A percentile compares a stretch with the other conserved stretches of the same genome.
These are phyloP conservation scores for Bergia sp. DNA, from an alignment of 92 coral and sea anemone species.

Conservation along the genomic window DNA sequence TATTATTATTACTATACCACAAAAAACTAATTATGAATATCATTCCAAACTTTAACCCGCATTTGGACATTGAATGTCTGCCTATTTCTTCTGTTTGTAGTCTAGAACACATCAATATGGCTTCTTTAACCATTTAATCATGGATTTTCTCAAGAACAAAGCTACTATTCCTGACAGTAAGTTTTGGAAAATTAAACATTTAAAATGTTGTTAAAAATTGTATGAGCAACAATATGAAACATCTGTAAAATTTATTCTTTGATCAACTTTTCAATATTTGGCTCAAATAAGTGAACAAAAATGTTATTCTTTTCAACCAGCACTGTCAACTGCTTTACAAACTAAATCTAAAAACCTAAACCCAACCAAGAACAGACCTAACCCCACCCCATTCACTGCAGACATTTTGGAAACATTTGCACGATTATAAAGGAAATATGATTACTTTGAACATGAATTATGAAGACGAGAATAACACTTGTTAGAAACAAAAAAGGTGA, in stretches of 20 bases:
- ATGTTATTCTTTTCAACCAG: background rate
- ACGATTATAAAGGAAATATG: background rate
- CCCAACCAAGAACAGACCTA: background rate
- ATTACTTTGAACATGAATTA: background rate
- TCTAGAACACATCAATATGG: background rate
- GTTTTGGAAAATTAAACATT: background rate
- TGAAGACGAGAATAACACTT: background rate
- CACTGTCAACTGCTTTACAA: background rate
- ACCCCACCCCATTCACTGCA: slow-evolving; percentile 35
- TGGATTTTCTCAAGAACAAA: no score
- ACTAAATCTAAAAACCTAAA: background rate
- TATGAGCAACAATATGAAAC: background rate
- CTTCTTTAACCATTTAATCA: background rate
- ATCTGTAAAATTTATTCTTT: background rate
- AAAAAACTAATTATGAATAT: no score
- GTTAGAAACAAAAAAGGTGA: background rate
- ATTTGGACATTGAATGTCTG: no score
- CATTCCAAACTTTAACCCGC: no score
- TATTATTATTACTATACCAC: no score
- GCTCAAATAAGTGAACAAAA: background rate
- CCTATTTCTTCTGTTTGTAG: background rate
- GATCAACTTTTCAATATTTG: background rate
- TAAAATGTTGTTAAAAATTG: background rate
- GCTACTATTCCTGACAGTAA: no score
- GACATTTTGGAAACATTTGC: background rate